These are phyloP conservation scores for Cephalopachus bancanus DNA, from an alignment of 2,797 vertebrate species.

Conservation along the genomic window DNA sequence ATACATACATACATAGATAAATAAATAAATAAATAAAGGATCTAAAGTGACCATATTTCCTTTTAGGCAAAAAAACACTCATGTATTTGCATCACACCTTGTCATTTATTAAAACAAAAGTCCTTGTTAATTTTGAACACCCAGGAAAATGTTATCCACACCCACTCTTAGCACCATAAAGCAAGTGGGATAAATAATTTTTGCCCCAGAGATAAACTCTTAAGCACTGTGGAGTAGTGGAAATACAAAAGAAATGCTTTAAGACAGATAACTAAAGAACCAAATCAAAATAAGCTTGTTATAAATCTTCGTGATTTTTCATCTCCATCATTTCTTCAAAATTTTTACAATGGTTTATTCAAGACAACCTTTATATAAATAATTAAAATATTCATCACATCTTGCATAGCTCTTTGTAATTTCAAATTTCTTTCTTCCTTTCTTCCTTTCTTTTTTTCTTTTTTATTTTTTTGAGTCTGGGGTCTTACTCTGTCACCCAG, in stretches of 20 bases:
- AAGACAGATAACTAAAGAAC: not conserved
- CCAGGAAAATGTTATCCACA: not conserved
- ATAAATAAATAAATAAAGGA: not conserved
- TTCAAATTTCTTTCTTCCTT: too few species aligned
- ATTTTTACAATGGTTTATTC: not conserved
- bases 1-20: too few species aligned
- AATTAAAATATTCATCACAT: not conserved
- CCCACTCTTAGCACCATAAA: not conserved
- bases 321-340: not conserved
- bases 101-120: constrained; percentile 17
- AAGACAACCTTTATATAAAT: not conserved
- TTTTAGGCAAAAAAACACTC: constrained; percentile 18
- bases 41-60: not conserved
- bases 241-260: not conserved
- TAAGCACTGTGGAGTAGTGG: not conserved
- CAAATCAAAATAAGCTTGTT: not conserved
- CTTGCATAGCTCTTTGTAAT: not conserved
- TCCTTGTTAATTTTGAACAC: constrained; percentile 22
- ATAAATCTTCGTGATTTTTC: not conserved
- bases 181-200: not conserved
- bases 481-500: too few species aligned
- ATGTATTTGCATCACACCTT: not conserved
- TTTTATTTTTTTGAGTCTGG: too few species aligned
- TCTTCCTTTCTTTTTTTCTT: too few species aligned
- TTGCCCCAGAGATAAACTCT: not conserved